A percentile compares a stretch with the other conserved stretches of the same genome.
phyloP scores from a whole-genome alignment of 2,797 vertebrate species.

The Esox masquinongy region DNA sequence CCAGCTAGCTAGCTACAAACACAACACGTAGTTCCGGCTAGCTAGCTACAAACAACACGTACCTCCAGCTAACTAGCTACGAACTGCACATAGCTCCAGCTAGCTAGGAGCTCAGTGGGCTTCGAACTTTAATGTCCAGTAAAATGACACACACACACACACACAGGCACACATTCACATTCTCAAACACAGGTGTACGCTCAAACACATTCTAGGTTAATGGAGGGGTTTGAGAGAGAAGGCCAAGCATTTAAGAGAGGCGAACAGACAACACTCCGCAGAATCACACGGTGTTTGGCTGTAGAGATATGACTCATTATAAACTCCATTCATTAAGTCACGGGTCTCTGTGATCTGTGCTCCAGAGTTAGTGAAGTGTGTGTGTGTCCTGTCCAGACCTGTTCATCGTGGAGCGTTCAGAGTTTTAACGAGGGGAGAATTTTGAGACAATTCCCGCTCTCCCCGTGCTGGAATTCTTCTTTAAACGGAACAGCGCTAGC shows the following conservation, averaged over 20 bases:
- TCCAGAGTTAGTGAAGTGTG: neutral
- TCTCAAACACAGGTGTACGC: too few species aligned
- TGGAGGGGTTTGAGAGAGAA: conserved; percentile 40
- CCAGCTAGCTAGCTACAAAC: too few species aligned
- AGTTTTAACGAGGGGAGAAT: conserved; percentile 42
- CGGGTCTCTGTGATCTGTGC: too few species aligned
- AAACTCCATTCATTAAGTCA: neutral
- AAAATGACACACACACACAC: conserved; percentile 40
- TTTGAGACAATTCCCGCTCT: conserved; percentile 66
- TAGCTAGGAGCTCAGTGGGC: too few species aligned
- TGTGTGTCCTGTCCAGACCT: conserved; percentile 52
- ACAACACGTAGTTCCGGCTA: too few species aligned
- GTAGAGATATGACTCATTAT: neutral
- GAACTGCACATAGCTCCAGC: too few species aligned
- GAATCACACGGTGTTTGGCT: neutral
- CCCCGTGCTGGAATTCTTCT: conserved; percentile 37
- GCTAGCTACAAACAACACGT: too few species aligned
- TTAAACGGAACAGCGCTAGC: conserved; percentile 37
- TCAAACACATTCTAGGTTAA: conserved; percentile 62
- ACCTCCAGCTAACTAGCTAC: too few species aligned
- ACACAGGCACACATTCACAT: neutral
- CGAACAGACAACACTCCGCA: neutral
- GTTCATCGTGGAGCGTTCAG: conserved; percentile 40
- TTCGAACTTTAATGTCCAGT: conserved; percentile 74
- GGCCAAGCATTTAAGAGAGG: conserved; percentile 36